Conservation (phyloP, 2,888 invertebrate species). For the Tortricodes alternella region DNA sequence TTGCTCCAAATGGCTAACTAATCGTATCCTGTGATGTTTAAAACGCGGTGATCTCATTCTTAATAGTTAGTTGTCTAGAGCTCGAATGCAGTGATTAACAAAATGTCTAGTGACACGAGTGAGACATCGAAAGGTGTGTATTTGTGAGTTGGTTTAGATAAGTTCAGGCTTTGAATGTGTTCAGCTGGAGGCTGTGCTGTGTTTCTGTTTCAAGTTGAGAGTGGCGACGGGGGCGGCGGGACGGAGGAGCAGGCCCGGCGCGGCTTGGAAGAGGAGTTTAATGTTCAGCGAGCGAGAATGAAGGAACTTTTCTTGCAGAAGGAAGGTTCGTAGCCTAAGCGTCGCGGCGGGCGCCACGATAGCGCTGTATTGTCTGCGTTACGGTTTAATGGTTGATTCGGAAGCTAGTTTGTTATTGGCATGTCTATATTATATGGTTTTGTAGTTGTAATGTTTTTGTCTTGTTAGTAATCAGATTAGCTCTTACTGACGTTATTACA, state of each 20-base stretch:
- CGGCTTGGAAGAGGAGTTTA: constrained; percentile 92
- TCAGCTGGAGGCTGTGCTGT: constrained; percentile 65
- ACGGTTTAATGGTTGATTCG: constrained; percentile 34
- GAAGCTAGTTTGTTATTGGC: constrained; percentile 6
- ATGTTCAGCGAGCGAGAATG: constrained; percentile 94
- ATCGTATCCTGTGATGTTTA: constrained; percentile 9
- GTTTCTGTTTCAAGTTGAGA: constrained; percentile 76
- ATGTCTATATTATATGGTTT: constrained; percentile 2
- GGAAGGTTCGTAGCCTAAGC: constrained; percentile 86
- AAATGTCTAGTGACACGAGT: constrained; percentile 62
- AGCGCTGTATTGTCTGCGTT: constrained; percentile 36
- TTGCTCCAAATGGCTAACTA: constrained; percentile 4
- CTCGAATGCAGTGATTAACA: constrained; percentile 41
- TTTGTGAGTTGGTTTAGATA: constrained; percentile 35
- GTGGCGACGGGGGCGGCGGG: constrained; percentile 49
- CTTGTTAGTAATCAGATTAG: not conserved
- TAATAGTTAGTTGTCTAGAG: constrained; percentile 22
- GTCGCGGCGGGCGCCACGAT: constrained; percentile 33
- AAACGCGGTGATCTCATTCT: constrained; percentile 23
- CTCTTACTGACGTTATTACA: no score
- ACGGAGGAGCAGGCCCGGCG: constrained; percentile 52
- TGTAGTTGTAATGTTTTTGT: constrained; percentile 8
- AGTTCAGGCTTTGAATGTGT: constrained; percentile 46
- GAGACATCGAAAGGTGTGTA: constrained; percentile 68
- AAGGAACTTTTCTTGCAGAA: constrained; percentile 96